These are phyloP conservation scores for Ctenosaura bakeri DNA, from an alignment of 2,797 vertebrate species.

Conservation along the genomic window DNA sequence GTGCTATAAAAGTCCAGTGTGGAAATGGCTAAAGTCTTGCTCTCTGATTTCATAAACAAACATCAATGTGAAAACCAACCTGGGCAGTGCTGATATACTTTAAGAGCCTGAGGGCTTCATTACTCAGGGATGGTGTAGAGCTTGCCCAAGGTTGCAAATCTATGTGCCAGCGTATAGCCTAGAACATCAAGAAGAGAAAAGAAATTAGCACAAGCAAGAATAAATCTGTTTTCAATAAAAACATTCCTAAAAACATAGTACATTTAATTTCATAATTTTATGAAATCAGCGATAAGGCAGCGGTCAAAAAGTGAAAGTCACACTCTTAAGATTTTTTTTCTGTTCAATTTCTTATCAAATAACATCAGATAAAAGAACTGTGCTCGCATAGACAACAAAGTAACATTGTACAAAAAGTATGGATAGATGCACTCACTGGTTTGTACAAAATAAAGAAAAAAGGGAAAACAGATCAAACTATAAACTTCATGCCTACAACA, in stretches of 20 bases:
- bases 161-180: slow-evolving; percentile 91
- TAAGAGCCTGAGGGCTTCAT: slow-evolving; percentile 92
- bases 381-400: background rate
- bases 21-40: no score
- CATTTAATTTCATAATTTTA: background rate
- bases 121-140: slow-evolving; percentile 84
- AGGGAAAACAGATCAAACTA: no score
- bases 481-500: no score
- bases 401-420: background rate
- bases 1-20: no score
- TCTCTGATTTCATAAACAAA: slow-evolving; percentile 8
- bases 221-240: slow-evolving; percentile 8
- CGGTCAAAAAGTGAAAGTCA: background rate
- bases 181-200: slow-evolving; percentile 58
- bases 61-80: slow-evolving; percentile 78
- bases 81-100: slow-evolving; percentile 91
- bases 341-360: background rate
- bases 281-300: background rate
- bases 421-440: background rate
- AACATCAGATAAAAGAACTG: background rate
- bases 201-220: slow-evolving; percentile 10
- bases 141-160: slow-evolving; percentile 91
- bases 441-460: background rate
- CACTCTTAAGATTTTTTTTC: background rate
- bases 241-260: background rate